Base-by-base conservation (phyloP, 2,113 vertebrate genomes). In the Corythornis madagascariensis region DNA sequence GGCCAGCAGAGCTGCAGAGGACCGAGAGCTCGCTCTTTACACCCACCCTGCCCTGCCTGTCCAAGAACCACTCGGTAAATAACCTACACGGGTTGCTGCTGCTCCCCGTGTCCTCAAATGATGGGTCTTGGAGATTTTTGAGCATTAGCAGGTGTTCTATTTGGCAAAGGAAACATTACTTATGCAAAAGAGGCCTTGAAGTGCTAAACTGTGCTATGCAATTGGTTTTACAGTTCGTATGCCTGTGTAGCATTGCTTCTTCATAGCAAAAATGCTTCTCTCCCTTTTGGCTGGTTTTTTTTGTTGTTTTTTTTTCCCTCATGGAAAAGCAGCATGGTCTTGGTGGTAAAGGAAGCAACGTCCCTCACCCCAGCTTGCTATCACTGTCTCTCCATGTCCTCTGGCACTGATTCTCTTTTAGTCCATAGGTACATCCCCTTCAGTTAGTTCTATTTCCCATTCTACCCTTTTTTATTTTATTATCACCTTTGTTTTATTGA, bases 41-140 rank as follows among this genome's bases (percentile, higher is more conserved):
- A 16, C 69, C 28, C 13, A 12, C 13, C 35, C 31, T n/a, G 67
- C 61, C 18, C 42, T 22, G 26, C 29, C 1, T 6, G 22, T 11
- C 43, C 2, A 4, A 31, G 59, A 73, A 53, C 8, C 4, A 0
- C 19, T 5, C 0, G 0, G 55, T 20, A 6, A 73, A 50, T n/a
- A n/a, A 33, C 31, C 8, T 43, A 7, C 21, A 0, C 1, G 1
- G 35, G 28, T 28, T 4, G 28, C 13, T 29, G 55, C 77, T 33
- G 42, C 55, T 67, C 42, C 24, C 25, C 11, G 0, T 3, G 9
- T 17, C 48, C 48, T 53, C 73, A 17, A 3, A 31, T 15, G 9
- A 38, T 13, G 38, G 4, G 16, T 15, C 29, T 35, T 7, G 1
- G 28, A 26, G 33, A 14, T 35, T 59, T 38, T 48, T 7, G 13